Base-by-base conservation (phyloP, 2,888 invertebrate species). In the Exocentrus adspersus region DNA sequence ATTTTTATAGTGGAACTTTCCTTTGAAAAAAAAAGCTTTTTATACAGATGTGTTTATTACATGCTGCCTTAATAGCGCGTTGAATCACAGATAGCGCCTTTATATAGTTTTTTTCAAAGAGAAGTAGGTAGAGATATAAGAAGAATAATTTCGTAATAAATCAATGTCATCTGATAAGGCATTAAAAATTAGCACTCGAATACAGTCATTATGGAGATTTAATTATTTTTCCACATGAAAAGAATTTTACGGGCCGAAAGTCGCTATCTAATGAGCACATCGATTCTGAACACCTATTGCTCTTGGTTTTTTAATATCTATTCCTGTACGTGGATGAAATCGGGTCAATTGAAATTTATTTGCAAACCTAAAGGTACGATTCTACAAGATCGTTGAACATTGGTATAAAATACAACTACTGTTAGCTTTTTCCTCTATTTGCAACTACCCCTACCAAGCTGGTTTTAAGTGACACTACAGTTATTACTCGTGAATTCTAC, bases 401-500 rank as follows among this genome's bases (percentile, higher is more conserved):
- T n/a, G n/a, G n/a, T n/a, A n/a, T n/a, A n/a, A n/a, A n/a, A n/a
- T n/a, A n/a, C n/a, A n/a, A n/a, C n/a, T n/a, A n/a, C n/a, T n/a
- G n/a, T n/a, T n/a, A n/a, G n/a, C n/a, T n/a, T n/a, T n/a, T n/a
- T n/a, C n/a, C n/a, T n/a, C n/a, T n/a, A n/a, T n/a, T n/a, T n/a
- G n/a, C n/a, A n/a, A n/a, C n/a, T n/a, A n/a, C n/a, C n/a, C n/a
- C n/a, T n/a, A n/a, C n/a, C 32, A 50, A 9, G 2, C 5, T 37
- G 4, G 10, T 51, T 51, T 19, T 19, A 32, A 51, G 10, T 41
- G n/a, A n/a, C n/a, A n/a, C n/a, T n/a, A n/a, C 19, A 53, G 9
- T 50, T 16, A 60, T 30, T 12, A 46, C 46, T 67, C 67, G 69
- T 69, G 68, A 65, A 66, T 41, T 66, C 68, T 66, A 68, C 68